Conservation (phyloP, 2,797 vertebrate species). For the Rachycentron canadum region DNA sequence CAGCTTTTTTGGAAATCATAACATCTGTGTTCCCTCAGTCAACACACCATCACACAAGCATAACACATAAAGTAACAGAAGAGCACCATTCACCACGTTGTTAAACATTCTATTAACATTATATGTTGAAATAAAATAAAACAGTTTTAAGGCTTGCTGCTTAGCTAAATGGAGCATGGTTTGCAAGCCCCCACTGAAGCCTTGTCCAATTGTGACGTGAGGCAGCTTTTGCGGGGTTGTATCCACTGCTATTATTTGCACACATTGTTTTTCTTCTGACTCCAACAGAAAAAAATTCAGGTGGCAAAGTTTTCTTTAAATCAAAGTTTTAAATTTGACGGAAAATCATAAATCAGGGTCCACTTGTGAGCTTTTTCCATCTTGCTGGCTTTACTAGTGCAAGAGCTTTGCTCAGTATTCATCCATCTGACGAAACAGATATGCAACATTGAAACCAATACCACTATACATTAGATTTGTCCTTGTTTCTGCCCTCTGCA, state of each 20-base stretch:
- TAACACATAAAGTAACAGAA: slow-evolving; percentile 19
- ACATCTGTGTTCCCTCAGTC: slow-evolving; percentile 44
- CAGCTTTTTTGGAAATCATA: slow-evolving; percentile 26
- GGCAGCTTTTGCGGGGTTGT: not conserved
- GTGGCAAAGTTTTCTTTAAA: not conserved
- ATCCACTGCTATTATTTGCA: not conserved
- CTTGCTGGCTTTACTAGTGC: not conserved
- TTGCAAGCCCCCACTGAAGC: not conserved
- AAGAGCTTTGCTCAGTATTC: not conserved
- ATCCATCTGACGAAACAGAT: not conserved
- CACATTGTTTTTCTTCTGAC: too few relatives aligned
- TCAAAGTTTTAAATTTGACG: not conserved
- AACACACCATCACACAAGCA: slow-evolving; percentile 11
- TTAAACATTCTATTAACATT: slow-evolving; percentile 38
- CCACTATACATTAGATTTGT: not conserved
- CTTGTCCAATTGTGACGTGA: not conserved
- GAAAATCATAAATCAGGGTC: not conserved
- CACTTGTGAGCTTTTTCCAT: not conserved
- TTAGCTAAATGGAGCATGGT: slow-evolving; percentile 4
- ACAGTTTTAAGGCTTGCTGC: not conserved
- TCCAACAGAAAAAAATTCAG: not conserved
- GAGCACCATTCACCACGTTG: not conserved
- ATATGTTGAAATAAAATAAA: slow-evolving; percentile 26
- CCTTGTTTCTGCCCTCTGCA: not conserved
- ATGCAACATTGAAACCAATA: not conserved